These are phyloP conservation scores for Panthera tigris DNA, from an alignment of 2,113 vertebrate species.

Conservation along the genomic window DNA sequence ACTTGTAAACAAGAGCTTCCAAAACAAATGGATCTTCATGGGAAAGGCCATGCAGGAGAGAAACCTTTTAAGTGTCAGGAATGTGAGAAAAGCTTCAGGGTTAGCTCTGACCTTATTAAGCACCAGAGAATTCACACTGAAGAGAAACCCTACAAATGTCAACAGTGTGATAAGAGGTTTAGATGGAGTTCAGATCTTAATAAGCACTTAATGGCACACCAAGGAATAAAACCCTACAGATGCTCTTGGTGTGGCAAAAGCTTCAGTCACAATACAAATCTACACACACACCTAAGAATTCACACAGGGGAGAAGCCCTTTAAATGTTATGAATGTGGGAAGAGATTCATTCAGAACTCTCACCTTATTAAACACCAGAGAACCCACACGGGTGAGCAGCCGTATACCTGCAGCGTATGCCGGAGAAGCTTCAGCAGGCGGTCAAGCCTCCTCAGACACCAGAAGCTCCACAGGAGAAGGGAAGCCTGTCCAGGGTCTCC, in stretches of 20 bases:
- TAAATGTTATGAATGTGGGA: constrained; percentile 73
- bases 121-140: constrained; percentile 78
- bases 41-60: constrained; percentile 52
- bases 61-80: constrained; percentile 74
- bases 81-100: constrained; percentile 75
- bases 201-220: constrained; percentile 84
- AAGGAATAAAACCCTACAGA: constrained; percentile 84
- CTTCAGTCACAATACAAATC: constrained; percentile 88
- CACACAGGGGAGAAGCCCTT: constrained; percentile 81
- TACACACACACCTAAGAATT: constrained; percentile 87
- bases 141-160: constrained; percentile 73
- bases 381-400: constrained; percentile 71
- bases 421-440: constrained; percentile 65
- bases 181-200: constrained; percentile 68
- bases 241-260: constrained; percentile 89
- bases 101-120: constrained; percentile 71
- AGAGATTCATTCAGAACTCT: constrained; percentile 69
- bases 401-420: constrained; percentile 58
- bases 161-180: constrained; percentile 71
- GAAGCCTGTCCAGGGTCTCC: neutral
- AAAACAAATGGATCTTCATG: neutral
- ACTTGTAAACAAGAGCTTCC: neutral
- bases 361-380: constrained; percentile 74
- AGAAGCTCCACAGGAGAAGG: constrained; percentile 61
- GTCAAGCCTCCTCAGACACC: constrained; percentile 70